Evolutionary conservation across 2,113 vertebrate genomes (phyloP), one percentile per base, ranked within the genome.

Genomic region (Emberiza fucata): DNA sequence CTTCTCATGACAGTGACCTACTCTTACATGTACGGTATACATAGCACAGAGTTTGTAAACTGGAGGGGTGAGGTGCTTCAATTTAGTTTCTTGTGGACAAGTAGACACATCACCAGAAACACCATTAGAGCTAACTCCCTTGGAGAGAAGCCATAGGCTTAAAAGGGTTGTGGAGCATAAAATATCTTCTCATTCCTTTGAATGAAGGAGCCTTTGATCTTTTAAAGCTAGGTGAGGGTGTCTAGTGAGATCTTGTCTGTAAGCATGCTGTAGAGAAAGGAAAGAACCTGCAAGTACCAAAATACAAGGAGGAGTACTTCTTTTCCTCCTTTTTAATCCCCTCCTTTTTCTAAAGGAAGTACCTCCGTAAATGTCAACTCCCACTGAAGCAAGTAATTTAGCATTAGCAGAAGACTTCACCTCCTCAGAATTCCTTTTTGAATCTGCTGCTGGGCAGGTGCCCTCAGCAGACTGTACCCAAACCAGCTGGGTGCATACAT

Each of bases 171-270:
- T 65, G 69, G 40, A 92, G n/a, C 31, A 95, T 65, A 91, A 93
- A 86, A 44, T 65, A 65, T 8, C 88, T 94, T 92, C 84, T 85
- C 33, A 39, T 87, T 88, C 60, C 76, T 94, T 92, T 92, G 76
- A 95, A 76, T 93, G 80, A 92, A 93, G 88, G 39, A 81, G 59
- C 19, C 83, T 89, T 94, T 94, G 92, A 96, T 90, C 83, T 94
- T 95, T 53, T 64, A 88, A 70, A 39, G 64, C 20, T 79, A 75
- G 40, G 54, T 87, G 64, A 89, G 47, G 40, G 37, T 91, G 83
- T 77, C 90, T 88, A 86, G 63, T 53, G 88, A 76, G 54, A 95
- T 88, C 88, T 85, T 93, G 86, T 44, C 83, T 84, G 48, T 81
- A 82, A 91, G 59, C 40, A 44, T 25, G 11, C 50, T 69, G 59